phyloP scores from a whole-genome alignment of 2,113 vertebrate genomes.

The Gambusia holbrooki region DNA sequence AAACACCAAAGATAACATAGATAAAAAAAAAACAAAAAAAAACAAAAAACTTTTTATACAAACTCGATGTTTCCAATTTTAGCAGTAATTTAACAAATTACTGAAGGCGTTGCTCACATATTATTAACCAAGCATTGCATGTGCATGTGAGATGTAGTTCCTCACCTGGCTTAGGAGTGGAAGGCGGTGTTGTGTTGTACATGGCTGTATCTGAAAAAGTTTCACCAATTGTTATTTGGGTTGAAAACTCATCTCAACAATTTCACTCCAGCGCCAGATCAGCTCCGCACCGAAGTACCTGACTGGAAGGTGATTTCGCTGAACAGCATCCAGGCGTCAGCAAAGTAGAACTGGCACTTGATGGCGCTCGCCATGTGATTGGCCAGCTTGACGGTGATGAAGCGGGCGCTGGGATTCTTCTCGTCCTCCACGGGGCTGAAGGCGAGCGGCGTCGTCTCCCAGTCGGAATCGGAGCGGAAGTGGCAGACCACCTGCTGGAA shows the following conservation, averaged over 20 bases:
- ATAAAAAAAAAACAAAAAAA: no score
- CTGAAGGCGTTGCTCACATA: no score
- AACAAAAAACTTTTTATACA: no score
- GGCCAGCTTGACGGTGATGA: constrained; percentile 89
- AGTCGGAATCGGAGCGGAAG: constrained; percentile 91
- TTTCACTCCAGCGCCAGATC: neutral
- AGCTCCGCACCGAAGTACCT: constrained; percentile 75
- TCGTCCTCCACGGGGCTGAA: constrained; percentile 89
- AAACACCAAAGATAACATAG: no score
- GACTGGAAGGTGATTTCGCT: constrained; percentile 99
- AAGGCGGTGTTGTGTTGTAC: constrained; percentile 91
- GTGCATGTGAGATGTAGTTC: neutral
- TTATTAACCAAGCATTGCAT: no score
- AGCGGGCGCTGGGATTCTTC: constrained; percentile 90
- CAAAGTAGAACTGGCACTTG: constrained; percentile 96
- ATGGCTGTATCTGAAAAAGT: constrained; percentile 89
- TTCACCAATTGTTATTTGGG: neutral
- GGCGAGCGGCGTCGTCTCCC: constrained; percentile 85
- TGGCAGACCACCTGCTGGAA: constrained; percentile 93
- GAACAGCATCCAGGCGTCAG: constrained; percentile 97
- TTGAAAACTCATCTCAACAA: neutral
- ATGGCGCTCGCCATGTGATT: constrained; percentile 97
- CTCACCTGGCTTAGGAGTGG: constrained; percentile 82
- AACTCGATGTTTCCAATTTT: no score
- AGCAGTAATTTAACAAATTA: no score